phyloP scores from a whole-genome alignment of 2,113 vertebrate species.

The Uria aalge region DNA sequence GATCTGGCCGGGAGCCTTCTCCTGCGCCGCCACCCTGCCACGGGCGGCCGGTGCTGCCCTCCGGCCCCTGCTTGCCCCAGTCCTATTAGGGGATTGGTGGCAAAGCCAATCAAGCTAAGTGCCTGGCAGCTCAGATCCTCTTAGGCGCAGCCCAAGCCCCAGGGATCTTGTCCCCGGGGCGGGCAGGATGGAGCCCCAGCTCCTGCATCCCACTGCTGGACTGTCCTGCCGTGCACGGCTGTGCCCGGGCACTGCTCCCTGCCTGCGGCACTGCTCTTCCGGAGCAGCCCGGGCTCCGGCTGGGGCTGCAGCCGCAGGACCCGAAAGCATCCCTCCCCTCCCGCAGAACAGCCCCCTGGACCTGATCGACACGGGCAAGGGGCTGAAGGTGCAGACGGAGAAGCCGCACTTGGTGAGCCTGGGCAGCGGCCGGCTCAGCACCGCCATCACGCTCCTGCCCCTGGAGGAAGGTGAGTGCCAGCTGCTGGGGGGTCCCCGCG shows the following conservation, averaged over 20 bases:
- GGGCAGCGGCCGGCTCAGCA: constrained; percentile 94
- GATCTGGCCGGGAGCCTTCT: background rate
- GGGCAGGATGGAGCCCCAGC: background rate
- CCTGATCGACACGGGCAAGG: constrained; percentile 90
- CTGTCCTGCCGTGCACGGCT: background rate
- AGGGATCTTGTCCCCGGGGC: background rate
- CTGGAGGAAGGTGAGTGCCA: constrained; percentile 86
- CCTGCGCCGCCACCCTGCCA: background rate
- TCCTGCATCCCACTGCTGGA: rapidly evolving
- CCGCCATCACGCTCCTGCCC: constrained; percentile 91
- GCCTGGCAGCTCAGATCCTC: background rate
- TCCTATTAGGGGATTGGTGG: background rate
- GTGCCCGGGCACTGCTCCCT: background rate
- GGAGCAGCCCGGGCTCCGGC: background rate
- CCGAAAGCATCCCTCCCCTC: background rate
- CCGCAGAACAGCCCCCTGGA: constrained; percentile 88
- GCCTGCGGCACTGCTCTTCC: rapidly evolving
- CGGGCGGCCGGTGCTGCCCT: rapidly evolving
- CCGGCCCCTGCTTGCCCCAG: background rate
- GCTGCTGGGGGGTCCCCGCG: rapidly evolving
- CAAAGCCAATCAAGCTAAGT: constrained; percentile 3
- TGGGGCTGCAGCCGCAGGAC: rapidly evolving
- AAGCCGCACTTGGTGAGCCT: constrained; percentile 95
- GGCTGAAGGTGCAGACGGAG: constrained; percentile 92
- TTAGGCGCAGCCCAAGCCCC: background rate